phyloP scores from a whole-genome alignment of 1,140 invertebrate genomes.

The Magallana angulata region DNA sequence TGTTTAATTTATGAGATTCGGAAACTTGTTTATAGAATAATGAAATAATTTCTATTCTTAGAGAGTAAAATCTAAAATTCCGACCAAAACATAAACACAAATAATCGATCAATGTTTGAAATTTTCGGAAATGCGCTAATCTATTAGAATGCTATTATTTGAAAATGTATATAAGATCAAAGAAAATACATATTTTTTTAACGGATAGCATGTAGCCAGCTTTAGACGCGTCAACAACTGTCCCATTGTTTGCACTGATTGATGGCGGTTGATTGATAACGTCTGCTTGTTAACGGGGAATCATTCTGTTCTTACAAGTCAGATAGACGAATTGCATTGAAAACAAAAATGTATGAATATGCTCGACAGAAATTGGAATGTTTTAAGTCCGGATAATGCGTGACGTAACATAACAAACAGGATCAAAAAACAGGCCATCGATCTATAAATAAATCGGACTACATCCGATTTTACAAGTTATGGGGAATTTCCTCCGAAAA shows the following conservation, averaged over 20 bases:
- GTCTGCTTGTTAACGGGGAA: not conserved
- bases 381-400: not conserved
- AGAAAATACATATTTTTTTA: too few relatives aligned
- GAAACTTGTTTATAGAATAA: too few relatives aligned
- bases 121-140: too few relatives aligned
- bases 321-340: not conserved
- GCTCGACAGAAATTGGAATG: not conserved
- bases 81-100: too few relatives aligned
- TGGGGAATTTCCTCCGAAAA: not conserved
- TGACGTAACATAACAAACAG: not conserved
- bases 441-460: not conserved
- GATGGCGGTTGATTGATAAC: not conserved
- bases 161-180: too few relatives aligned
- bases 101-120: too few relatives aligned
- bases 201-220: too few relatives aligned
- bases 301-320: not conserved
- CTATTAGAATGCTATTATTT: too few relatives aligned
- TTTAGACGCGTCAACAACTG: not conserved
- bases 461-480: conserved; percentile 26
- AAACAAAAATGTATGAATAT: not conserved
- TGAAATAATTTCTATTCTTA: too few relatives aligned
- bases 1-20: too few relatives aligned
- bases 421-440: not conserved
- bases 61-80: too few relatives aligned
- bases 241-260: not conserved